Conservation (phyloP, 2,113 vertebrate genomes). For the Pteruthius melanotis region DNA sequence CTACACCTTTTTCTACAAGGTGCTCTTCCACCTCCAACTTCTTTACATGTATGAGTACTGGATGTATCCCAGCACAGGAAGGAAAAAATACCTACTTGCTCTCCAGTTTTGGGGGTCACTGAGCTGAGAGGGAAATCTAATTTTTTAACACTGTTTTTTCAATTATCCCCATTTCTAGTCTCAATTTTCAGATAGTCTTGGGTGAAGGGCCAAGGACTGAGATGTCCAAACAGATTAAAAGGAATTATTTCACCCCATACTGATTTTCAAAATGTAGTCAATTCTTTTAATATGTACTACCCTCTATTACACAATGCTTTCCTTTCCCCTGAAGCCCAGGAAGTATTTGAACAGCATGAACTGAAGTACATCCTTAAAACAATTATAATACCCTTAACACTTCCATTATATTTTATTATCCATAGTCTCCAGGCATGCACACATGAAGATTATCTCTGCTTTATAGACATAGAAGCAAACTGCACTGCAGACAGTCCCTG, state of each 20-base stretch:
- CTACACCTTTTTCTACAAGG: neutral
- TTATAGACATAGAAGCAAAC: neutral
- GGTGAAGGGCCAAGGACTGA: neutral
- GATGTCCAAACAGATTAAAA: neutral
- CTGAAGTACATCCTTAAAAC: constrained; percentile 7
- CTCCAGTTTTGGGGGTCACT: neutral
- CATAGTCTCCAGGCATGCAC: neutral
- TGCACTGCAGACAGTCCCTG: neutral
- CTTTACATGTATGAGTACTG: neutral
- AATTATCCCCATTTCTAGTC: neutral
- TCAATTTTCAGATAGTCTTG: neutral
- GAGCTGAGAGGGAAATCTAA: neutral
- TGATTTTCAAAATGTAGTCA: neutral
- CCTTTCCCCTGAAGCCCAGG: neutral
- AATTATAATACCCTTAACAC: constrained; percentile 24
- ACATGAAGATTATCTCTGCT: neutral
- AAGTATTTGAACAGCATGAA: constrained; percentile 17
- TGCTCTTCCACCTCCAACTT: neutral
- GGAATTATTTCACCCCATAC: neutral
- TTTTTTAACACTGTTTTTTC: neutral
- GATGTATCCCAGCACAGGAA: neutral
- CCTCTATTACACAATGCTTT: neutral
- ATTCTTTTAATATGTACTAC: neutral
- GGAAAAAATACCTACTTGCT: neutral
- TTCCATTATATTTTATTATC: constrained; percentile 35